Evolutionary conservation across 2,888 invertebrate species (phyloP), one percentile per base, ranked within the genome.

Genomic region (Epistrophe grossulariae): DNA sequence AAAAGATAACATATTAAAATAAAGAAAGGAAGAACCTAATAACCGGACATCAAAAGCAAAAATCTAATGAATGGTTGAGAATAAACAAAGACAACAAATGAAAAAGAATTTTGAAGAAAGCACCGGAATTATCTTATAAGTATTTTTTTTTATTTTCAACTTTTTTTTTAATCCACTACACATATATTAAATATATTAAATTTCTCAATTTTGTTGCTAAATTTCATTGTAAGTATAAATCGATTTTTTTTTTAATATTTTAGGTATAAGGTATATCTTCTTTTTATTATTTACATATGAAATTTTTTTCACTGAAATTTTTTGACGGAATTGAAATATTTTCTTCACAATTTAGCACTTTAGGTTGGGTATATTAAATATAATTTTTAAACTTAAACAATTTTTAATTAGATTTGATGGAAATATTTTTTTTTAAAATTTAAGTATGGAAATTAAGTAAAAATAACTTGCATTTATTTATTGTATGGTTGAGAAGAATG

Each of bases 401-500:
- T 31, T 24, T 24, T n/a, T n/a, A n/a, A n/a, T n/a, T n/a, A n/a
- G 28, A 57, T 28, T 59, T 43, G 1, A 48, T 48, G 2, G 8
- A 48, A 2, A n/a, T 17, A 8, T 2, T 57, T 35, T 48, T 50
- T 60, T 59, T 66, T 35, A n/a, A 17, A 15, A 28, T 81, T 45
- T 24, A 31, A 19, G n/a, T 24, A 35, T 31, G n/a, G 13, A 64
- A 10, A 19, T 68, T 68, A 9, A 72, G 35, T 57, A 62, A 71
- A 50, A 62, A 62, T 13, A 81, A 83, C 87, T 83, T 83, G 79
- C 87, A 82, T 87, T 87, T 76, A 76, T 87, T 87, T 71, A 83
- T 82, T 87, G 85, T 82, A 82, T 87, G 83, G 79, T 87, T 87
- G 83, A 87, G 87, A 87, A 87, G 79, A 87, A 87, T 87, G 88